Evolutionary conservation across 2,797 vertebrate species (phyloP), one percentile per base, ranked within the genome.

Genomic region (Hippopotamyrus pictus): DNA sequence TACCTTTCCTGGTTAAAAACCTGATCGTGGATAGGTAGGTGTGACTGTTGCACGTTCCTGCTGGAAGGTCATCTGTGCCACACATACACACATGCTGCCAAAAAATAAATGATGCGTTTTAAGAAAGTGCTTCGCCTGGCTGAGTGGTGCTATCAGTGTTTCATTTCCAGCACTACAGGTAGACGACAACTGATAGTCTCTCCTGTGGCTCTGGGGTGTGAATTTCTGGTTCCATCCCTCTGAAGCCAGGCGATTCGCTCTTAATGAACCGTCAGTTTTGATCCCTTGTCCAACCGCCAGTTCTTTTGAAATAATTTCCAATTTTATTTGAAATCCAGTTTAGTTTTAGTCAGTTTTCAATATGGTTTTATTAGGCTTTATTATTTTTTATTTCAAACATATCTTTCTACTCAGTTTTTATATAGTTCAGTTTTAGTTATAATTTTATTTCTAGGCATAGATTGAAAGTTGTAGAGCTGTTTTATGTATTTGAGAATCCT

Each of bases 21-120:
- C 65, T 41, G 19, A 79, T 79, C 41, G 44, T 79, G 25, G 73
- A 19, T 41, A 41, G 46, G 46, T 17, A 51, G 83, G 48, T 53
- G 46, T 86, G 46, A 85, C 25, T 51, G 50, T 48, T 29, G 83
- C 44, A 25, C 8, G 0, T 25, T 51, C 11, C 83, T 33, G 83
- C 83, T 14, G 25, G 83, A 51, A 86, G 46, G 83, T 86, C 83
- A 84, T 50, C 41, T 11, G 48, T 3, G 5, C 44, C 22, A 22
- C n/a, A 86, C 46, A 51, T 53, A 53, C 46, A 50, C 11, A 12
- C 25, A 51, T 17, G 22, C 33, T 29, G 83, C 22, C 83, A 51
- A 86, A 86, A 79, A 29, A 29, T 86, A 51, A 86, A 22, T 53
- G 73, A 79, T 79, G 73, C 37, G 73, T 79, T 79, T 44, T 79